Evolutionary conservation across 1,140 invertebrate genomes (phyloP).

Genomic region (Oscheius sp.): DNA sequence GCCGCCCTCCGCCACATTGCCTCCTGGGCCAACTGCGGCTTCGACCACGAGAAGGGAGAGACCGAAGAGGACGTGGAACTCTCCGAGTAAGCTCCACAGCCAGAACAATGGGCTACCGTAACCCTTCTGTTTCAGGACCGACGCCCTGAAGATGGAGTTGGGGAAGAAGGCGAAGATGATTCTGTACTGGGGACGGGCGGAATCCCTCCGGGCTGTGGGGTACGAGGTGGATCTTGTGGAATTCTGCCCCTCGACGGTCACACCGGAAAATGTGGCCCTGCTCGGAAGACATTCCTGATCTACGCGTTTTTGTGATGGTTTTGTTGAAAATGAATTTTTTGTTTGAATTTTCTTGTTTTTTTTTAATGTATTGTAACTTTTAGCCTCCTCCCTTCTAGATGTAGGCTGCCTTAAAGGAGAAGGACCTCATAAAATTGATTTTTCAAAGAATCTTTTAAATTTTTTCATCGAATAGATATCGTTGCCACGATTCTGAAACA

Average conservation of each 20-base stretch:
- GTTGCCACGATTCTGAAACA: background rate
- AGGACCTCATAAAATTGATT: background rate
- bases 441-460: background rate
- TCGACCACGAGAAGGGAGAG: too few relatives aligned
- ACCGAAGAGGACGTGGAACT: slow-evolving; percentile 24
- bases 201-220: slow-evolving; percentile 25
- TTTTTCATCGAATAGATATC: background rate
- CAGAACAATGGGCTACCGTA: too few relatives aligned
- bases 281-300: slow-evolving; percentile 31
- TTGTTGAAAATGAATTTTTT: too few relatives aligned
- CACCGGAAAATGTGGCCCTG: slow-evolving; percentile 46
- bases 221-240: slow-evolving; percentile 35
- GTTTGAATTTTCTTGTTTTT: background rate
- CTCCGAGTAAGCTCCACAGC: too few relatives aligned
- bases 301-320: slow-evolving; percentile 1
- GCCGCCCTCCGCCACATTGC: slow-evolving; percentile 46
- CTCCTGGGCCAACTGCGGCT: slow-evolving; percentile 44
- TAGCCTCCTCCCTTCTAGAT: background rate
- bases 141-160: background rate
- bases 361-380: background rate
- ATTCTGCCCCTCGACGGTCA: slow-evolving; percentile 33
- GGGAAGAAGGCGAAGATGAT: slow-evolving; percentile 43
- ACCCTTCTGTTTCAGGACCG: too few relatives aligned
- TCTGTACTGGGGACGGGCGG: slow-evolving; percentile 38
- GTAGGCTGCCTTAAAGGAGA: too few relatives aligned